These are phyloP conservation scores for Alsophila aescularia DNA, from an alignment of 2,888 invertebrate genomes.

Conservation along the genomic window DNA sequence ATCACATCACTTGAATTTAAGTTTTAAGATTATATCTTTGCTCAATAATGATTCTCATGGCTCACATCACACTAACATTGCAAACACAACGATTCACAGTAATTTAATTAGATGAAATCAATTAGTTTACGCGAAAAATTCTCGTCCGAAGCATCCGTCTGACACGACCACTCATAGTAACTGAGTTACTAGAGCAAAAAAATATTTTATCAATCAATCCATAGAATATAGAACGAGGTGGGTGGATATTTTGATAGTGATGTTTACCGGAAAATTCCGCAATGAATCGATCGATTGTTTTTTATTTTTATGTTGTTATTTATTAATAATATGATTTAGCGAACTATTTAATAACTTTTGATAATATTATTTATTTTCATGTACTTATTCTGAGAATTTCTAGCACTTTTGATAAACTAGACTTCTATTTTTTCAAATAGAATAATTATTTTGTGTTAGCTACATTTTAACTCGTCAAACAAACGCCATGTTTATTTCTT, in stretches of 20 bases:
- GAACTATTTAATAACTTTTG: no score
- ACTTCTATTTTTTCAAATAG: no score
- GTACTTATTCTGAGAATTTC: no score
- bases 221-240: conserved; percentile 45
- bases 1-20: conserved; percentile 78
- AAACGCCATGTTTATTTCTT: conserved; percentile 79
- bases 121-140: conserved; percentile 78
- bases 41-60: conserved; percentile 75
- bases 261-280: conserved; percentile 8
- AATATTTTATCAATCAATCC: conserved; percentile 24
- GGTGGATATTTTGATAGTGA: conserved; percentile 32
- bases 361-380: no score
- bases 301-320: background rate
- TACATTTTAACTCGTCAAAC: conserved; percentile 19
- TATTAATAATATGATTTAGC: no score
- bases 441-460: no score
- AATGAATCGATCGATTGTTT: conserved; percentile 12
- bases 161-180: conserved; percentile 79
- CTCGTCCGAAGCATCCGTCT: conserved; percentile 75
- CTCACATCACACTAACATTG: conserved; percentile 76
- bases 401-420: no score
- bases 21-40: conserved; percentile 63
- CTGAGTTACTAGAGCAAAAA: conserved; percentile 62
- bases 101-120: conserved; percentile 83
- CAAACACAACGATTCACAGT: conserved; percentile 77